Base-by-base conservation (phyloP, 2,888 invertebrate species). In the Helobdella robusta region DNA sequence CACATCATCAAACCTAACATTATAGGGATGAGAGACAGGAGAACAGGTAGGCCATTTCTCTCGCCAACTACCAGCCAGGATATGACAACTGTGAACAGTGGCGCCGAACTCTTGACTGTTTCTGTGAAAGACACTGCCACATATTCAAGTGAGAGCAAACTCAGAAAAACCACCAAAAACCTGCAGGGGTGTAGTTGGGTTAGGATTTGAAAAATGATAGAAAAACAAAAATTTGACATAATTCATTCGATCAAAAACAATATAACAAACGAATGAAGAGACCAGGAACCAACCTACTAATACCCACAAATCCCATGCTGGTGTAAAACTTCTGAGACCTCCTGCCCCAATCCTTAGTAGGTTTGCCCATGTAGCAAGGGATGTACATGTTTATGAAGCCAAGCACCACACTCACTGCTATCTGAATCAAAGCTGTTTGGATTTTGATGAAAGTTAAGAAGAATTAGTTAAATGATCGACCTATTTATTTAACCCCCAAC, bases 61-160 rank as follows among this genome's bases (percentile, higher is more conserved):
- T 79, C 79, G 32, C 77, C 74, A 32, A 81, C 72, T 63, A 82
- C 67, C 40, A 79, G 61, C 78, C 85, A 83, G 60, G 87, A 86
- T 73, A 88, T 86, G 68, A 87, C 77, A 66, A 88, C 87, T 48
- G 88, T 88, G 78, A 88, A 88, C 63, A 88, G 81, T 46, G 88
- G 88, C 23, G 87, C 87, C 36, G 87, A 87, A 78, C 87, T 87
- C 78, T 88, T 88, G 58, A 88, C 86, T 18, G 88, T 88, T 79
- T 88, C 88, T 56, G 87, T 87, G 77, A 88, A 88, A 77, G 87
- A 87, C 65, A 88, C 87, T 68, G 87, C 86, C 66, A 88, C 87
- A 78, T 85, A 87, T 81, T 87, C 86, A 65, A 88, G 81, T 8
- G 88, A 86, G 63, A 87, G 83, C 72, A 88, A 79, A 65, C 88